Base-by-base conservation (phyloP, 2,113 vertebrate genomes). In the Fregetta grallaria region DNA sequence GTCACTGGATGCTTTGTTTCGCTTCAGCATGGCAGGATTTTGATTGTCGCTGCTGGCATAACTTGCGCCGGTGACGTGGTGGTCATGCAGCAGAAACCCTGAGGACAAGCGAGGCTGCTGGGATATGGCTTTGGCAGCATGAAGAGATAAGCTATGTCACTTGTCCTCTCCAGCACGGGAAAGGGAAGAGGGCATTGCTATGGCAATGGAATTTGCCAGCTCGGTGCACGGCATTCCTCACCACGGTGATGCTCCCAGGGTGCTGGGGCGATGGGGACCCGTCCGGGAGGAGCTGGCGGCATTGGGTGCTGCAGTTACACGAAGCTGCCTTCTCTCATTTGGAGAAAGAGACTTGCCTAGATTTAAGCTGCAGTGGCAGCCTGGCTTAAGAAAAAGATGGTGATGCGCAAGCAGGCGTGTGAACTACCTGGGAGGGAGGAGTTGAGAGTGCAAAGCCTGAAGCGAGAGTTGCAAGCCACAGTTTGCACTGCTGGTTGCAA, bases 241-340 rank as follows among this genome's bases (percentile, higher is more conserved):
- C n/a, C 32, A 18, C 1, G 3, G 32, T 0, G 2, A 32, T 27
- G 86, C 40, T 89, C 59, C 68, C 47, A 5, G n/a, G 23, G 68
- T 8, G 25, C 36, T 0, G 1, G 30, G 53, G 26, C 0, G 4
- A 23, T 21, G 27, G 53, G 76, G 65, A 70, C 34, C 9, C 7
- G 4, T 14, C 32, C 4, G 16, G 63, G 32, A 25, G 47, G 32
- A 72, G 36, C 44, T 59, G 82, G 42, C 7, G 16, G 49, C 14
- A n/a, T 6, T 0, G 0, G 1, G 9, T 32, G 36, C 40, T 90
- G 70, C 61, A 45, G 27, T 23, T n/a, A 36, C 53, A 30, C 0
- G 3, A 27, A 65, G 55, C 34, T 75, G 44, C 74, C 26, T 71
- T 52, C 53, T 79, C 29, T 71, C n/a, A 4, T 45, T 4, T 30